Evolutionary conservation across 2,113 vertebrate species (phyloP).

Genomic region (Pseudorhombus dupliciocellatus): DNA sequence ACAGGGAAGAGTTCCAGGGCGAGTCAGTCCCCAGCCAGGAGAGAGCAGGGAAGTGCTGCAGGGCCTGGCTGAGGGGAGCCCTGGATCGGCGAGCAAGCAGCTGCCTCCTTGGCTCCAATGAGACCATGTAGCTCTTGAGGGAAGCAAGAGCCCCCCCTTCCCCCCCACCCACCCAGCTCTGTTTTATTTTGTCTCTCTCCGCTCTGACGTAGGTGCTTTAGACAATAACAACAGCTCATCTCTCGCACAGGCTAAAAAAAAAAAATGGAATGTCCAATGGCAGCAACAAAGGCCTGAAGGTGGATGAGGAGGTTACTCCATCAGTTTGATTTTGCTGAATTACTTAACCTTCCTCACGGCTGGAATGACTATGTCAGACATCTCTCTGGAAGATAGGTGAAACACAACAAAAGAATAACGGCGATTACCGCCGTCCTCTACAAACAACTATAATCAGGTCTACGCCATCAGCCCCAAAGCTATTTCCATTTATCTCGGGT

Average conservation of each 20-base stretch:
- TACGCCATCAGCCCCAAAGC: conserved; percentile 52
- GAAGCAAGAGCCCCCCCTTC: conserved; percentile 44
- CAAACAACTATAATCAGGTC: conserved; percentile 72
- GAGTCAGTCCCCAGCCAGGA: conserved; percentile 59
- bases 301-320: conserved; percentile 37
- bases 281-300: conserved; percentile 16
- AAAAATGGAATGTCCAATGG: conserved; percentile 38
- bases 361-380: conserved; percentile 61
- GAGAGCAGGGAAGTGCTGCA: conserved; percentile 66
- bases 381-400: conserved; percentile 54
- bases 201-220: conserved; percentile 38
- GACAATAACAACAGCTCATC: conserved; percentile 48
- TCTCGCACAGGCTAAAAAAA: conserved; percentile 29
- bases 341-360: conserved; percentile 59
- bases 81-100: conserved; percentile 70
- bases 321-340: conserved; percentile 65
- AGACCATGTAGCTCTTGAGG: conserved; percentile 53
- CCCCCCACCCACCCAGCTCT: conserved; percentile 7
- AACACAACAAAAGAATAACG: conserved; percentile 63
- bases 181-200: not conserved
- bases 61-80: conserved; percentile 69
- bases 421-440: conserved; percentile 60
- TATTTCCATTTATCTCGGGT: conserved; percentile 63
- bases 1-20: conserved; percentile 67
- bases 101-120: conserved; percentile 70